Evolutionary conservation across 1,140 invertebrate genomes (phyloP), one percentile per base, ranked within the genome.

Genomic region (Ips nitidus): DNA sequence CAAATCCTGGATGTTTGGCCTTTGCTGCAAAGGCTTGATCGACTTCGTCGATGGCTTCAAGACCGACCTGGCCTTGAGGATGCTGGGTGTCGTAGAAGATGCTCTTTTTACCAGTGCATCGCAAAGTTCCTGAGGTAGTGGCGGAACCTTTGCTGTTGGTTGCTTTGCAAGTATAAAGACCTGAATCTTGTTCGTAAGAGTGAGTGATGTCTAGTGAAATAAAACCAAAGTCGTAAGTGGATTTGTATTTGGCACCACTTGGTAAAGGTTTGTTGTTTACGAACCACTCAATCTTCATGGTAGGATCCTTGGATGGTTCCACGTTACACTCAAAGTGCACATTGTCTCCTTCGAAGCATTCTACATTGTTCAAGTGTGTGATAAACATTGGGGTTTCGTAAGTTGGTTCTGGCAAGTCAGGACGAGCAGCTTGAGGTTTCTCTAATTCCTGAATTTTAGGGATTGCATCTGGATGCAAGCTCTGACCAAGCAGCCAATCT

Each of bases 271-370:
- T 91, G 7, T 90, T 91, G 77, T 95, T 95, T 59, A 92, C 85
- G 82, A 92, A 94, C 93, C 94, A 95, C 82, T 95, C 93, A 74
- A 97, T 92, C 76, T 91, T 91, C 84, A 98, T 89, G 6, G 93
- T 97, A 1, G 95, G 95, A 83, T 98, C 96, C 80, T 94, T 93
- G 6, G 94, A 91, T 45, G 96, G 96, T 80, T 97, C 92, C 3
- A 98, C 93, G 73, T 91, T 91, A 79, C 94, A 97, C 81, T 98
- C 94, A 78, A 99, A 99, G 81, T 95, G 94, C 72, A 91, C 93
- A 69, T 91, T 92, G 68, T 97, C 94, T 58, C 91, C 91, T 84
- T 98, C 96, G 66, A 89, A 89, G 75, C 92, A 92, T 76, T 94
- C 89, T 6, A 96, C 90, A 77, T 97, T 94, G 79, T 96, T 96